phyloP scores from a whole-genome alignment of 2,113 vertebrate genomes.

The Crotalus horridus region DNA sequence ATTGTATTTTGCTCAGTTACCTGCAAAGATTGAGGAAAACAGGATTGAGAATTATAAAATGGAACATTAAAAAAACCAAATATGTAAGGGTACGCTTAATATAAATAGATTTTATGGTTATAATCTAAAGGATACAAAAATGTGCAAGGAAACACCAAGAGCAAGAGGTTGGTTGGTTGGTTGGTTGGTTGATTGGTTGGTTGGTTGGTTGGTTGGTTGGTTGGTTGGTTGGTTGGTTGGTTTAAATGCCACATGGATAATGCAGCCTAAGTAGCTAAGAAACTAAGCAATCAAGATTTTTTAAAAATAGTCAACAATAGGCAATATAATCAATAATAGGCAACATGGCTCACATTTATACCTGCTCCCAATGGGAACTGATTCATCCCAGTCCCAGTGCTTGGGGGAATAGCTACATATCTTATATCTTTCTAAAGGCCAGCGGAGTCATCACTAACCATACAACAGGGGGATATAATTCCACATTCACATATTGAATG shows the following conservation, averaged over 20 bases:
- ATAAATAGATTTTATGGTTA: not conserved
- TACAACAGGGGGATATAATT: not conserved
- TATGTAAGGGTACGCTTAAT: not conserved
- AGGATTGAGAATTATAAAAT: not conserved
- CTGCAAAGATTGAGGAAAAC: not conserved
- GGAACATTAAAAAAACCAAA: not conserved
- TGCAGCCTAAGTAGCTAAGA: not conserved
- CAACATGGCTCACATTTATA: not conserved
- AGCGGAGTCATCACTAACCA: too few relatives aligned
- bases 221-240: not conserved
- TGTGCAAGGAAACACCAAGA: not conserved
- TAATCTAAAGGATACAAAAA: not conserved
- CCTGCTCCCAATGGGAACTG: not conserved
- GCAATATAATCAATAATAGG: not conserved
- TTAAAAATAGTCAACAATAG: not conserved
- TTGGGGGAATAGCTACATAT: not conserved
- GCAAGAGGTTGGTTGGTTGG: not conserved
- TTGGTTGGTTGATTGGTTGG: too few relatives aligned
- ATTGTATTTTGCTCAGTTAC: slow-evolving; percentile 5
- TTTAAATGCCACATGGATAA: not conserved
- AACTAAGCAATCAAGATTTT: not conserved
- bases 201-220: not conserved
- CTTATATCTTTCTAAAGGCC: not conserved
- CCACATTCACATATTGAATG: not conserved
- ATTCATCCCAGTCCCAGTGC: not conserved